phyloP scores from a whole-genome alignment of 2,797 vertebrate genomes.

The Serranus cabrilla region DNA sequence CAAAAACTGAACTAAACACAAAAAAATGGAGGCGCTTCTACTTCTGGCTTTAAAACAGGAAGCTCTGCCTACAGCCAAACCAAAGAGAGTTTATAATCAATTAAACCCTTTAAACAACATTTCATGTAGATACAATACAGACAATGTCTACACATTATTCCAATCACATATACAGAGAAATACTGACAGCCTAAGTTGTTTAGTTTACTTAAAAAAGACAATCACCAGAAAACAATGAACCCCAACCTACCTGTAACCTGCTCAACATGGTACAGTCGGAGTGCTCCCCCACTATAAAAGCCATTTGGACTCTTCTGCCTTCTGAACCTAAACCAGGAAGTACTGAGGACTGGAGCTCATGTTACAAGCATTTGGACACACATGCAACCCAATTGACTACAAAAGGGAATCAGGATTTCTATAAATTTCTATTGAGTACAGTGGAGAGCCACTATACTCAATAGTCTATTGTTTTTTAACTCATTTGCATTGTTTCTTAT shows the following conservation, averaged over 20 bases:
- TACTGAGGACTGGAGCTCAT: background rate
- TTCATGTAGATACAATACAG: background rate
- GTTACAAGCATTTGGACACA: background rate
- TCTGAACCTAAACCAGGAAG: background rate
- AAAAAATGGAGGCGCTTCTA: background rate
- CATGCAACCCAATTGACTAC: too few species aligned
- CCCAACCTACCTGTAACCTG: too few species aligned
- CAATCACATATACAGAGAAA: background rate
- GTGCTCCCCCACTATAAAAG: background rate
- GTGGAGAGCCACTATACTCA: too few species aligned
- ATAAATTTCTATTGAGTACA: too few species aligned
- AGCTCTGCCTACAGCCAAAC: background rate
- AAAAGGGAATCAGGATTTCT: too few species aligned
- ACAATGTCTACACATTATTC: background rate
- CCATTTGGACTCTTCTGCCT: background rate
- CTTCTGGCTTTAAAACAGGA: background rate
- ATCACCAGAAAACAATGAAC: background rate
- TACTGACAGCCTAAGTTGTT: background rate
- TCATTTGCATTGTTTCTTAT: too few species aligned
- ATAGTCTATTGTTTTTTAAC: too few species aligned
- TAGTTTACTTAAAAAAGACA: background rate
- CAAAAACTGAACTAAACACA: background rate
- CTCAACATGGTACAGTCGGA: background rate
- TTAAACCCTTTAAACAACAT: background rate
- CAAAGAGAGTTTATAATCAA: background rate